Evolutionary conservation across 1,140 invertebrate species (phyloP), one percentile per base, ranked within the genome.

Genomic region (Lerema accius): DNA sequence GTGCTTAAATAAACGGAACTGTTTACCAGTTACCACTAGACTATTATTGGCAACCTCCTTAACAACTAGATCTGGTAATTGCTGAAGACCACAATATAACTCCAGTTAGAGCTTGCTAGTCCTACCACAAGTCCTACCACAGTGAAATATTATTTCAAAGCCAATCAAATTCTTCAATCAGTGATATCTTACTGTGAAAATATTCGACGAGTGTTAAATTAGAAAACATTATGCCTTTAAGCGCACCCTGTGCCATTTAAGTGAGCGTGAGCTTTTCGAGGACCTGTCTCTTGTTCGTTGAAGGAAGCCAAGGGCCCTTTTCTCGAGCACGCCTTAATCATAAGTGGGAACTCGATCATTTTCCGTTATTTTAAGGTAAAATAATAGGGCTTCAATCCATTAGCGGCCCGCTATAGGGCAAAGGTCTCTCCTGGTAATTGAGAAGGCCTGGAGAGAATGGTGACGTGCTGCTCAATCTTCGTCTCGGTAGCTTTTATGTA

Each of bases 281-380:
- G 73, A 73, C 14, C 70, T 77, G 70, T 77, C 79, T 74, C 71
- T 84, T 87, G 93, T 75, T 92, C 93, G 63, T 87, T 91, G 63
- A 92, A 23, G 19, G 83, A 82, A 82, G 76, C 75, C 77, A 45
- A 85, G 91, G 60, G 87, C 91, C 50, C 84, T 85, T 55, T 45
- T 93, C 71, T 89, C 76, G 69, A 94, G 93, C 80, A 91, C 50
- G 69, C 79, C 77, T 78, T 86, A 88, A 86, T 87, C 80, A 80
- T 69, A 69, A 86, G 81, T 76, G 82, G 78, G 75, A 73, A 73
- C 72, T 79, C 68, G 76, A 82, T 77, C 65, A 74, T 58, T 65
- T 67, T 59, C 46, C 46, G 46, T 37, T 53, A 45, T 42, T 60
- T 65, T 50, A 23, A 58, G 43, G 51, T 45, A 50, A 62, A 55